These are phyloP conservation scores for Acanthosoma haemorrhoidale DNA, from an alignment of 2,888 invertebrate species.

Conservation along the genomic window DNA sequence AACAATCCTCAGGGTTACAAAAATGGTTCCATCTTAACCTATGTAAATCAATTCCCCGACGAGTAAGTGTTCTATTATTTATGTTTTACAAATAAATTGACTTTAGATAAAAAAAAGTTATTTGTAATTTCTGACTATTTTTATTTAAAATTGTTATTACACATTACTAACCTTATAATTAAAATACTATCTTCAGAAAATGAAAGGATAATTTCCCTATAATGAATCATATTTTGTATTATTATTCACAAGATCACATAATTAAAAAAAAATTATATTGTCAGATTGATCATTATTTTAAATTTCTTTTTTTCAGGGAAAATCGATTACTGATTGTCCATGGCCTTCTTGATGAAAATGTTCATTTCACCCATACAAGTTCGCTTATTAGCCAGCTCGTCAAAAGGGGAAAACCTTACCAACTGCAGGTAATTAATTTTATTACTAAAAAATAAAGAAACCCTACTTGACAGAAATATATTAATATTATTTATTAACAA, in stretches of 20 bases:
- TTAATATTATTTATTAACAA: too few species aligned
- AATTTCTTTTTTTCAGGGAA: slow-evolving; percentile 53
- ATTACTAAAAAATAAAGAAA: not conserved
- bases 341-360: slow-evolving; percentile 97
- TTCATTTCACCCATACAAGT: slow-evolving; percentile 95
- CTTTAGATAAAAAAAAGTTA: too few species aligned
- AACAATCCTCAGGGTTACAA: slow-evolving; percentile 73
- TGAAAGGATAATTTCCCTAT: too few species aligned
- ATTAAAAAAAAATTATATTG: not conserved
- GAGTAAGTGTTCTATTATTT: slow-evolving; percentile 57
- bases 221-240: too few species aligned
- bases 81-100: too few species aligned
- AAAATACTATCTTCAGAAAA: too few species aligned
- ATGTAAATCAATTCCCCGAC: slow-evolving; percentile 83
- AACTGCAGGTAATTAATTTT: slow-evolving; percentile 60
- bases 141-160: too few species aligned
- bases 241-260: too few species aligned
- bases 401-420: slow-evolving; percentile 92
- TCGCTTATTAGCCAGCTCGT: slow-evolving; percentile 84
- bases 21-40: slow-evolving; percentile 76
- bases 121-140: too few species aligned
- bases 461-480: too few species aligned
- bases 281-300: not conserved
- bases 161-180: too few species aligned
- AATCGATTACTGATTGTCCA: slow-evolving; percentile 91